A percentile compares a stretch with the other conserved stretches of the same genome.
phyloP scores from a whole-genome alignment of 2,797 vertebrate genomes.

The Discoglossus pictus region DNA sequence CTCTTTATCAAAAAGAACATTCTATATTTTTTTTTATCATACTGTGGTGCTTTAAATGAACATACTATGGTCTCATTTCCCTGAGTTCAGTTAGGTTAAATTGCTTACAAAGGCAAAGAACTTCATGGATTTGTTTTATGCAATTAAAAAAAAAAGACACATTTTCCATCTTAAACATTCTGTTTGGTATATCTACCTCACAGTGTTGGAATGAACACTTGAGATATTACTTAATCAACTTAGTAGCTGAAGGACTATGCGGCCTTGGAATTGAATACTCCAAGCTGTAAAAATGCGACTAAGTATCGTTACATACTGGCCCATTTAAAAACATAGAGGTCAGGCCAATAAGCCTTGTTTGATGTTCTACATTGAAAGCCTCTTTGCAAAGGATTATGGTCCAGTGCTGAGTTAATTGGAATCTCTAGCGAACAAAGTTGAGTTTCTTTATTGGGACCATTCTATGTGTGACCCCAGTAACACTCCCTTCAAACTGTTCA shows the following conservation, averaged over 20 bases:
- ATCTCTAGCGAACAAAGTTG: conserved; percentile 43
- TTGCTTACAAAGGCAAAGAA: no score
- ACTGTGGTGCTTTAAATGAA: no score
- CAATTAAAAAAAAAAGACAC: no score
- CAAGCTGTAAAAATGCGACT: conserved; percentile 24
- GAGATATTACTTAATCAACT: no score
- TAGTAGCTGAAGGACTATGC: neutral
- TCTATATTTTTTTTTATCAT: no score
- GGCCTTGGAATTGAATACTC: conserved; percentile 12
- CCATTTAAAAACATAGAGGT: conserved; percentile 38
- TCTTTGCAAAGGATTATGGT: conserved; percentile 51
- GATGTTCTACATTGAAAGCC: conserved; percentile 42
- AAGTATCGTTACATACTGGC: conserved; percentile 25
- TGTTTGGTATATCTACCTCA: no score
- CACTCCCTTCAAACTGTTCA: conserved; percentile 30
- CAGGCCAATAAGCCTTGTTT: conserved; percentile 50
- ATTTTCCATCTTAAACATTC: no score
- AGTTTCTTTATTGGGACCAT: conserved; percentile 40
- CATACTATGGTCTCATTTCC: no score
- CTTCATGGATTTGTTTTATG: no score
- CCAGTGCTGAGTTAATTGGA: conserved; percentile 45
- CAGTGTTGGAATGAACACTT: no score
- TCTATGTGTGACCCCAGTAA: conserved; percentile 35
- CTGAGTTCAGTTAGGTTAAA: no score
- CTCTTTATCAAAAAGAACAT: no score